phyloP scores from a whole-genome alignment of 2,888 invertebrate species.

The Drosophila paracracens region DNA sequence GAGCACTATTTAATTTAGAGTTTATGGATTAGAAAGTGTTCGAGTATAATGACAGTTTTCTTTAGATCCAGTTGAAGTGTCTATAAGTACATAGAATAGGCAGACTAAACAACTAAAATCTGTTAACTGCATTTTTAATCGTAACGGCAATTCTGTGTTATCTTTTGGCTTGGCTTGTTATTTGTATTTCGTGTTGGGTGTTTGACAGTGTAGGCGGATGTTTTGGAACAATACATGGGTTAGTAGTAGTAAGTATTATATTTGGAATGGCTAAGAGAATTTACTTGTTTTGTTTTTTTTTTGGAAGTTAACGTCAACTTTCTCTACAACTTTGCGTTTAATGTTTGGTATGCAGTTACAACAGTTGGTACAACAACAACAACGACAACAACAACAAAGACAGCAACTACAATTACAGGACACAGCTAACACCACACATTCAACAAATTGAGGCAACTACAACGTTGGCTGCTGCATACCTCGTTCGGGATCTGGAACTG shows the following conservation, averaged over 20 bases:
- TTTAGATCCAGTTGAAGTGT: conserved; percentile 32
- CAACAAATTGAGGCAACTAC: conserved; percentile 45
- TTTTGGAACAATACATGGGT: conserved; percentile 25
- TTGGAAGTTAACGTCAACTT: conserved; percentile 45
- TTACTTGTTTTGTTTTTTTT: conserved; percentile 24
- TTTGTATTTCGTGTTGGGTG: conserved; percentile 25
- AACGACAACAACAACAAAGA: conserved; percentile 54
- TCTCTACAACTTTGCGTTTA: conserved; percentile 56
- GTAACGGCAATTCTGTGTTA: conserved; percentile 19
- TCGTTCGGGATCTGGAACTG: conserved; percentile 30
- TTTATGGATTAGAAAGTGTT: conserved; percentile 39
- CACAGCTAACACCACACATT: conserved; percentile 44
- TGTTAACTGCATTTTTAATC: conserved; percentile 18
- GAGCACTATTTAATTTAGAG: conserved; percentile 10
- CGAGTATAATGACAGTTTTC: conserved; percentile 47
- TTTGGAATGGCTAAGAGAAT: not conserved
- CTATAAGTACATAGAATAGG: conserved; percentile 33
- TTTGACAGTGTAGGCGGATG: conserved; percentile 17
- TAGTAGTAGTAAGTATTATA: conserved; percentile 7
- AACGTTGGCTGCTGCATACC: conserved; percentile 39
- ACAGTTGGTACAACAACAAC: conserved; percentile 53
- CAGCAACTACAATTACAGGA: conserved; percentile 59
- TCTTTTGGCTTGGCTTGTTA: conserved; percentile 14
- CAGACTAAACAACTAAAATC: conserved; percentile 40
- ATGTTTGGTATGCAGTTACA: conserved; percentile 28